Evolutionary conservation across 1,140 invertebrate genomes (phyloP).

Genomic region (Ephestia elutella): DNA sequence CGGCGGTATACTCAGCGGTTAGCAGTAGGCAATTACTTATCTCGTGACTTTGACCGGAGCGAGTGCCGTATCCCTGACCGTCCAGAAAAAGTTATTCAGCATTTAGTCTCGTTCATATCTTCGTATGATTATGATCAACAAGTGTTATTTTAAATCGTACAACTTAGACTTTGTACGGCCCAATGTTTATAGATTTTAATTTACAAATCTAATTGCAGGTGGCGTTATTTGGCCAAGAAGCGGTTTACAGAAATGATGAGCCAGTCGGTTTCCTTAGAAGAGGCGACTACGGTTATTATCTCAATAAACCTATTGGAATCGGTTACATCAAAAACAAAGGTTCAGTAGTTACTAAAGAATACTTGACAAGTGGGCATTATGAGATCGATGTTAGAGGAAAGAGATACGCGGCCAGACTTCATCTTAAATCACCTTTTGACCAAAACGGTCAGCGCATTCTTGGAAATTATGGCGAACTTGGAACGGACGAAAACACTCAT

Average conservation of each 20-base stretch:
- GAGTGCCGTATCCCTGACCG: no score
- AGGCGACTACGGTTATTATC: conserved; percentile 85
- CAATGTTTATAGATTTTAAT: neutral
- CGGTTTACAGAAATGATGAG: conserved; percentile 84
- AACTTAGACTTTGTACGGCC: no score
- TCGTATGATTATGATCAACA: no score
- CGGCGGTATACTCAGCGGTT: no score
- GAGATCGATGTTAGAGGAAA: conserved; percentile 87
- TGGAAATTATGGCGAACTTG: conserved; percentile 60
- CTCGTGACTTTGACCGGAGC: no score
- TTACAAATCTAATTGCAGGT: conserved; percentile 63
- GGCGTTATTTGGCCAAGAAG: conserved; percentile 88
- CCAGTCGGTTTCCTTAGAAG: conserved; percentile 86
- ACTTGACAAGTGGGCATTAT: conserved; percentile 82
- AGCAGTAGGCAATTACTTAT: no score
- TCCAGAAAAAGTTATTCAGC: no score
- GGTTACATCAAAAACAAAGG: conserved; percentile 69
- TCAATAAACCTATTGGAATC: conserved; percentile 81
- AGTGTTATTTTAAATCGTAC: no score
- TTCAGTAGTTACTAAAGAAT: conserved; percentile 77
- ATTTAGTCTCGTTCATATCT: no score
- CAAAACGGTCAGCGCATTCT: conserved; percentile 74
- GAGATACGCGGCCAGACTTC: conserved; percentile 80
- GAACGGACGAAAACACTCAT: conserved; percentile 58
- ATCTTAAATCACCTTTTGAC: conserved; percentile 87